A percentile compares a stretch with the other conserved stretches of the same genome.
These are phyloP conservation scores for Rhinella marina DNA, from an alignment of 2,797 vertebrate species.

Conservation along the genomic window DNA sequence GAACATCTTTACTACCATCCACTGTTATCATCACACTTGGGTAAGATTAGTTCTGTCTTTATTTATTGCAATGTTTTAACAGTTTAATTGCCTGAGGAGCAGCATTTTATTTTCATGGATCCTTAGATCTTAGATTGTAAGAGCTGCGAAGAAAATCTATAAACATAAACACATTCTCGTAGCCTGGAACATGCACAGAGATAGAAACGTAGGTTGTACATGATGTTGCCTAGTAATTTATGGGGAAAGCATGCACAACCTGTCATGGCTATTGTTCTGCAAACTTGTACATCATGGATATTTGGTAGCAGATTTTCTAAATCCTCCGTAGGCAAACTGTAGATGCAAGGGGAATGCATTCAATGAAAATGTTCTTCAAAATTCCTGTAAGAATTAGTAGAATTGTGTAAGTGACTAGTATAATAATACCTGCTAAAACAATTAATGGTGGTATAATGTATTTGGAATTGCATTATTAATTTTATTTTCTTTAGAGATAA, in stretches of 20 bases:
- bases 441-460: background rate
- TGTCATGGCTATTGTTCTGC: slow-evolving; percentile 20
- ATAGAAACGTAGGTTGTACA: background rate
- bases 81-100: background rate
- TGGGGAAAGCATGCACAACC: background rate
- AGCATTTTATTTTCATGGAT: slow-evolving; percentile 11
- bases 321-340: background rate
- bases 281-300: slow-evolving; percentile 40
- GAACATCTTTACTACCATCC: slow-evolving; percentile 60
- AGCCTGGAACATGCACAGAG: background rate
- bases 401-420: background rate
- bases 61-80: slow-evolving; percentile 20
- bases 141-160: slow-evolving; percentile 36
- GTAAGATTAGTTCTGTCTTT: slow-evolving; percentile 55
- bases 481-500: background rate
- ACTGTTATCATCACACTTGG: slow-evolving; percentile 68
- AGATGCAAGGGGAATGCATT: background rate
- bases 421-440: background rate
- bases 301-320: background rate
- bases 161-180: slow-evolving; percentile 40
- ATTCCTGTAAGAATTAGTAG: background rate
- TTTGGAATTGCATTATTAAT: background rate
- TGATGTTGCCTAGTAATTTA: slow-evolving; percentile 7
- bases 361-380: background rate
- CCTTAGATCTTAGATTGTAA: slow-evolving; percentile 23